Evolutionary conservation across 2,113 vertebrate genomes (phyloP).

Genomic region (Athene cunicularia): DNA sequence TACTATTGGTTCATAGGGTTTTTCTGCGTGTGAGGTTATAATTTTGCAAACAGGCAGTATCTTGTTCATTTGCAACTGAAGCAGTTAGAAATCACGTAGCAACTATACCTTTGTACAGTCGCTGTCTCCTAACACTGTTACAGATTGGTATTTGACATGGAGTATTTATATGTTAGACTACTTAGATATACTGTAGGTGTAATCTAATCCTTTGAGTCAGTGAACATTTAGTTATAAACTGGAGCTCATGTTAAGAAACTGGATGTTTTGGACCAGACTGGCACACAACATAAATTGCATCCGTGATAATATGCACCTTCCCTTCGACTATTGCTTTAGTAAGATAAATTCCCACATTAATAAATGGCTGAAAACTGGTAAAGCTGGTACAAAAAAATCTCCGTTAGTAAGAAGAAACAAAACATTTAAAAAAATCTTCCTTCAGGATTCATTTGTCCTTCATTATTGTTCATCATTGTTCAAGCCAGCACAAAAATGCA

Average conservation of each 20-base stretch:
- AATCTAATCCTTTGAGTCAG: conserved; percentile 86
- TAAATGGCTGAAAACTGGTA: conserved; percentile 94
- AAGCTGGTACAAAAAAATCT: conserved; percentile 96
- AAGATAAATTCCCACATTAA: conserved; percentile 93
- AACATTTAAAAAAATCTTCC: conserved; percentile 85
- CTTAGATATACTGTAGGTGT: conserved; percentile 75
- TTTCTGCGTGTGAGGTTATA: conserved; percentile 57
- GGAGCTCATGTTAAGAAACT: conserved; percentile 81
- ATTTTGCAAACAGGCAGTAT: conserved; percentile 66
- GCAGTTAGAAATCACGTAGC: conserved; percentile 67
- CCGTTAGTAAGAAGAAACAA: conserved; percentile 89
- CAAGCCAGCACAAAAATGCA: conserved; percentile 88
- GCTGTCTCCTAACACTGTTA: conserved; percentile 48
- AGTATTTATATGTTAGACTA: conserved; percentile 52
- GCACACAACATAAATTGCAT: conserved; percentile 95
- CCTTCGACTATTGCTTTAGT: conserved; percentile 94
- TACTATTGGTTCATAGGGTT: conserved; percentile 66
- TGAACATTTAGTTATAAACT: conserved; percentile 81
- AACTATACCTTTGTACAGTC: conserved; percentile 23
- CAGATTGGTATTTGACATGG: conserved; percentile 51
- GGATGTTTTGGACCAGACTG: conserved; percentile 86
- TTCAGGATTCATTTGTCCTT: conserved; percentile 84
- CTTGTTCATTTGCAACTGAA: conserved; percentile 61
- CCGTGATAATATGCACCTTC: conserved; percentile 93
- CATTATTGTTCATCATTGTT: conserved; percentile 86